Conservation (phyloP, 2,113 vertebrate genomes). For the Oceanodroma tethys region DNA sequence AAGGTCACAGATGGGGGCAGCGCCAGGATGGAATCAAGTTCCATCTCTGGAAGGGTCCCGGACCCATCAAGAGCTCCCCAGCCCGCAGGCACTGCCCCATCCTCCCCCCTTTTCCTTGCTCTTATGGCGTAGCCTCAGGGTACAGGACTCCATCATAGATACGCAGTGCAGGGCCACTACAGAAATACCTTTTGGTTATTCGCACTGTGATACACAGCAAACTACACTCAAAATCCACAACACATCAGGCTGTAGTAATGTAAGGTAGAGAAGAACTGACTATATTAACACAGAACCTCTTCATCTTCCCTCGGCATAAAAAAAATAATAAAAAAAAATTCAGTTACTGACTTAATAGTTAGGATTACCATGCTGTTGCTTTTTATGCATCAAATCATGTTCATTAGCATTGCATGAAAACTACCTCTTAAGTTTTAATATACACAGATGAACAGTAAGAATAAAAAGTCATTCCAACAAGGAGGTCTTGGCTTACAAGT, state of each 20-base stretch:
- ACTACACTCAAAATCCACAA: background rate
- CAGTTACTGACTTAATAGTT: background rate
- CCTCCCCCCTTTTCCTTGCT: background rate
- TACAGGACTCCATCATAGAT: background rate
- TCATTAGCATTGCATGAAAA: background rate
- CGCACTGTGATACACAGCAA: background rate
- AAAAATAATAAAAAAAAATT: background rate
- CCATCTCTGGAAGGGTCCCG: background rate
- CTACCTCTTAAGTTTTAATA: background rate
- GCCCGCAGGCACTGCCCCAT: background rate
- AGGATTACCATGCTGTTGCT: background rate
- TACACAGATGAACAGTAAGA: background rate
- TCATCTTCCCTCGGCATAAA: background rate
- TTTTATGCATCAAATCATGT: background rate
- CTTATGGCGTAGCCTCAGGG: background rate
- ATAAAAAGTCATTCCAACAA: background rate
- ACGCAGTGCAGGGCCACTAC: background rate
- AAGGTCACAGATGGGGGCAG: background rate
- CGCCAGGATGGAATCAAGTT: background rate
- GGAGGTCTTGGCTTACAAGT: background rate
- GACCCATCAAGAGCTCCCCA: rapidly evolving
- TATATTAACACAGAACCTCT: background rate
- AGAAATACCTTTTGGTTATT: background rate
- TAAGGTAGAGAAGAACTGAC: background rate
- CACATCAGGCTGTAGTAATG: background rate